Evolutionary conservation across 2,113 vertebrate genomes (phyloP), one percentile per base, ranked within the genome.

Genomic region (Istiophorus platypterus): DNA sequence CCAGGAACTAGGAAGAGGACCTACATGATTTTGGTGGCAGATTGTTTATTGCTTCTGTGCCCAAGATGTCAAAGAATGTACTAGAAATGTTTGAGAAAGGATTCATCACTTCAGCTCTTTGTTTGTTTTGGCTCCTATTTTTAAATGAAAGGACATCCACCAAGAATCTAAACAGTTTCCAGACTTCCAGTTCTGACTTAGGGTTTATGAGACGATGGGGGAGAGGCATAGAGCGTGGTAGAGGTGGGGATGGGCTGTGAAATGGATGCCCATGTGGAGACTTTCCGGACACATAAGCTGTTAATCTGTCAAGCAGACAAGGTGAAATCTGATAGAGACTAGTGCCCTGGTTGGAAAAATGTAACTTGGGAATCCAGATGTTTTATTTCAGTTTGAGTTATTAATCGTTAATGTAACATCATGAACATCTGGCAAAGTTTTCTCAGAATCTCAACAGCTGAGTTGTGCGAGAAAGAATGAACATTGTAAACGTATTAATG

Each of bases 231-330:
- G 59, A 18, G 17, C n/a, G 66, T n/a, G n/a, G 17, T 24, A 15
- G 29, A 14, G 31, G 68, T 47, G 59, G 26, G 61, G 29, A 31
- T 34, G 73, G 59, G 41, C 51, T 66, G 61, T 39, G 51, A 61
- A 65, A 24, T 15, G 37, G 66, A 61, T 2, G 37, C 45, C 26
- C 31, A 72, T 61, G 67, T 42, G 26, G 72, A 76, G 56, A 51
- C 75, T 75, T 72, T 85, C 66, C 39, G 80, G 76, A 90, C 52
- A 67, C 62, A 77, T 92, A 92, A 92, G 71, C 84, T 85, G 82
- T 80, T 92, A 89, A 91, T 91, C 91, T 90, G 85, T 71, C 41
- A 59, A 66, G 63, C 81, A 91, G 81, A 88, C 86, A 88, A 92
- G 81, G 81, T 85, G 79, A 87, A 86, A 73, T 79, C 58, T 83